phyloP scores from a whole-genome alignment of 53 echinoderm and acorn worm genomes.

The Pentamera pediparva region DNA sequence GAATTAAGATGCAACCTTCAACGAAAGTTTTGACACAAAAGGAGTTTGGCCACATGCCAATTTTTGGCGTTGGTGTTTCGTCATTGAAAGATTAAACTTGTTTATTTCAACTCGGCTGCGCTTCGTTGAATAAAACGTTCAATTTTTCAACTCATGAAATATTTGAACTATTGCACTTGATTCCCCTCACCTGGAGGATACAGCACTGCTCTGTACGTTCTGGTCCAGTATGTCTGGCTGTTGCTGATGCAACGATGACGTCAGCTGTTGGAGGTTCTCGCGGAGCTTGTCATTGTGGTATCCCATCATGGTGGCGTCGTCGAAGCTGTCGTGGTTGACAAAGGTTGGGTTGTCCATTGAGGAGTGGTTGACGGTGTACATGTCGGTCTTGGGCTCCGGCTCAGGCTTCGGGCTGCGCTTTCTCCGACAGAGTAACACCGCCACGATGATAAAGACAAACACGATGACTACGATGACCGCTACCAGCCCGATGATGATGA shows the following conservation, averaged over 20 bases:
- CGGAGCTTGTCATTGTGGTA: slow-evolving; percentile 26
- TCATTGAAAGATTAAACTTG: too few species aligned
- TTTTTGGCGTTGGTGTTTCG: too few species aligned
- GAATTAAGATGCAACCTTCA: too few species aligned
- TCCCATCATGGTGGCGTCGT: slow-evolving; percentile 88
- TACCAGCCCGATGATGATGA: slow-evolving; percentile 38
- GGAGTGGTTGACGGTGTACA: slow-evolving; percentile 14
- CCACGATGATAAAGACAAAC: slow-evolving; percentile 36
- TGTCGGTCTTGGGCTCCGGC: slow-evolving; percentile 11
- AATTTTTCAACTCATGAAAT: too few species aligned
- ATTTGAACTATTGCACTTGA: too few species aligned
- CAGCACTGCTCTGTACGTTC: slow-evolving; percentile 47
- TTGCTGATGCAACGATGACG: slow-evolving; percentile 37
- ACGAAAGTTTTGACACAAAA: too few species aligned
- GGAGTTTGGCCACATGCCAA: too few species aligned
- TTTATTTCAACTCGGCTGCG: too few species aligned
- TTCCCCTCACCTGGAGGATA: too few species aligned
- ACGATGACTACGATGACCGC: slow-evolving; percentile 50
- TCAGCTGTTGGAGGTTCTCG: slow-evolving; percentile 12
- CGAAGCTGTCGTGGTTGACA: slow-evolving; percentile 62
- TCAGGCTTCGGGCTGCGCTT: slow-evolving; percentile 30
- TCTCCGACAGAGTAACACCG: slow-evolving; percentile 43
- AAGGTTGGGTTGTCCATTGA: slow-evolving; percentile 68
- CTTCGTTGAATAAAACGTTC: too few species aligned
- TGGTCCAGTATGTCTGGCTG: slow-evolving; percentile 90